Evolutionary conservation across 2,797 vertebrate species (phyloP), one percentile per base, ranked within the genome.

Genomic region (Enteromius viviparus): DNA sequence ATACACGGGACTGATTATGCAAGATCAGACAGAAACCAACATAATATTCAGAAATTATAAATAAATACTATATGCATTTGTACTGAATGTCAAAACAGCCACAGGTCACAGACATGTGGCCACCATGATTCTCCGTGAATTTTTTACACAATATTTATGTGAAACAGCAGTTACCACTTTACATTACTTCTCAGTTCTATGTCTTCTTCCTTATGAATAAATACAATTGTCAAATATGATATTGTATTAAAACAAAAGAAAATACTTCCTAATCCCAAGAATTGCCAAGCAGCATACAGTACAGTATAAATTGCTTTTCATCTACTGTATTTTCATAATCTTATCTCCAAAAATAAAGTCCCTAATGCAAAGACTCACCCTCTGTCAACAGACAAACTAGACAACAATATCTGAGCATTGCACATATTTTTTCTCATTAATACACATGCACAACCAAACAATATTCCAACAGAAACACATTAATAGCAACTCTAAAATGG

Each of bases 401-500:
- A 62, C 14, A 32, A 32, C 26, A 64, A 15, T 29, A 26, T 15
- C 64, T 1, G 62, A 19, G 32, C 64, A 65, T 65, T 7, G 19
- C 17, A 9, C 17, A 37, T 8, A 66, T 11, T 34, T 19, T 32
- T 21, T 4, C 17, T 37, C 34, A 21, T 53, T 29, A 29, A 62
- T 26, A 32, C 60, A 29, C n/a, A 58, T 12, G 23, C 11, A 26
- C 26, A 64, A 15, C 62, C 29, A 76, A 40, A 42, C 51, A 55
- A 34, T 37, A 21, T 21, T 23, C 21, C 32, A 40, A 14, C 17
- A 55, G 2, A 58, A 76, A 60, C 49, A n/a, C 19, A 58, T 58
- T 26, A 69, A 70, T 6, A 70, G 49, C 62, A 80, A 42, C 26
- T 62, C 75, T 77, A 47, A 77, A 47, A 45, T 32, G 6, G 19